phyloP scores from a whole-genome alignment of 2,797 vertebrate species.

The Bucorvus abyssinicus region DNA sequence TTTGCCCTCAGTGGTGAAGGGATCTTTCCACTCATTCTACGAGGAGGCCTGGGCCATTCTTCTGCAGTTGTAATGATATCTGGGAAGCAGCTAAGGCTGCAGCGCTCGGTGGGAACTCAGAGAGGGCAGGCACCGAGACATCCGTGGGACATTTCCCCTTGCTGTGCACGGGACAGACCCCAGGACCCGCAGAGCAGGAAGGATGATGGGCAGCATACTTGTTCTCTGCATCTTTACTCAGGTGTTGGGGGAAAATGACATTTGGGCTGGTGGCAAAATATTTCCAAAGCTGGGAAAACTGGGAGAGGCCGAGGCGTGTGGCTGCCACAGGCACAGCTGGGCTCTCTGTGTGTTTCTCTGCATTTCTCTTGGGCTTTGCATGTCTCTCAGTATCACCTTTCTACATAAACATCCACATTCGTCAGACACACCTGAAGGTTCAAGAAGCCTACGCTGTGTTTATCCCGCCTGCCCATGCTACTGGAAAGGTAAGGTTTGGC shows the following conservation, averaged over 20 bases:
- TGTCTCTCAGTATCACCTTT: neutral
- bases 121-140: neutral
- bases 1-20: neutral
- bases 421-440: conserved; percentile 11
- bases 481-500: neutral
- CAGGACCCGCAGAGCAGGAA: neutral
- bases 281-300: neutral
- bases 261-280: neutral
- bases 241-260: neutral
- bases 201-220: neutral
- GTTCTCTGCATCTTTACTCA: neutral
- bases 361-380: neutral
- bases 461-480: neutral
- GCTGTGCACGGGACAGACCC: neutral
- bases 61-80: neutral
- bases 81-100: neutral
- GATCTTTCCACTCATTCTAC: neutral
- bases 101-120: neutral
- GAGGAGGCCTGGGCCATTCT: neutral
- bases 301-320: neutral
- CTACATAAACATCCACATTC: neutral
- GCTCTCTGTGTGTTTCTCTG: neutral
- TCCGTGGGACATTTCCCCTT: neutral
- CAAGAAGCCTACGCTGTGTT: neutral
- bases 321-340: neutral